phyloP scores from a whole-genome alignment of 2,113 vertebrate genomes.

The Morphnarchus princeps region DNA sequence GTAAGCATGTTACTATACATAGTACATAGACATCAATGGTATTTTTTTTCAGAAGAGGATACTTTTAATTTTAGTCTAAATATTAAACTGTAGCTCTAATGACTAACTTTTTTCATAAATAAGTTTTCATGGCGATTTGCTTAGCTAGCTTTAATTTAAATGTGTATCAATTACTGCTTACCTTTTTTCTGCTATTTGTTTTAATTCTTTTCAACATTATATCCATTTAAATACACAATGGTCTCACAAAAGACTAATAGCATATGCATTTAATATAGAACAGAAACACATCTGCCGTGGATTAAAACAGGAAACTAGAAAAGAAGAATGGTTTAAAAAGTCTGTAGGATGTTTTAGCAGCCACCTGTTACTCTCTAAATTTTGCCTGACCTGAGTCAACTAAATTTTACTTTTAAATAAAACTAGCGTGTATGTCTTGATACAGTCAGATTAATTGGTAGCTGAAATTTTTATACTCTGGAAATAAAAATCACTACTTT shows the following conservation, averaged over 20 bases:
- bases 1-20: background rate
- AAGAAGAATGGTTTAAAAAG: background rate
- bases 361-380: background rate
- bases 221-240: background rate
- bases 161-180: background rate
- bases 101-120: background rate
- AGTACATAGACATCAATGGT: background rate
- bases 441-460: background rate
- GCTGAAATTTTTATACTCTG: background rate
- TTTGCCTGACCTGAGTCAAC: background rate
- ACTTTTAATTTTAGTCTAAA: background rate
- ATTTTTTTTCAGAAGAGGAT: background rate
- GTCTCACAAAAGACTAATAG: background rate
- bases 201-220: background rate
- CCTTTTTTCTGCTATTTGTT: background rate
- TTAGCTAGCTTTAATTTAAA: background rate
- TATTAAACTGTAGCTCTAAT: background rate
- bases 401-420: background rate
- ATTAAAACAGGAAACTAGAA: background rate
- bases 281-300: background rate
- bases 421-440: background rate
- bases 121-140: background rate
- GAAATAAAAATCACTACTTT: background rate
- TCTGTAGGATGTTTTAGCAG: background rate
- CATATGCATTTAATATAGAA: background rate